These are phyloP conservation scores for Propithecus coquereli DNA, from an alignment of 2,113 vertebrate species.

Conservation along the genomic window DNA sequence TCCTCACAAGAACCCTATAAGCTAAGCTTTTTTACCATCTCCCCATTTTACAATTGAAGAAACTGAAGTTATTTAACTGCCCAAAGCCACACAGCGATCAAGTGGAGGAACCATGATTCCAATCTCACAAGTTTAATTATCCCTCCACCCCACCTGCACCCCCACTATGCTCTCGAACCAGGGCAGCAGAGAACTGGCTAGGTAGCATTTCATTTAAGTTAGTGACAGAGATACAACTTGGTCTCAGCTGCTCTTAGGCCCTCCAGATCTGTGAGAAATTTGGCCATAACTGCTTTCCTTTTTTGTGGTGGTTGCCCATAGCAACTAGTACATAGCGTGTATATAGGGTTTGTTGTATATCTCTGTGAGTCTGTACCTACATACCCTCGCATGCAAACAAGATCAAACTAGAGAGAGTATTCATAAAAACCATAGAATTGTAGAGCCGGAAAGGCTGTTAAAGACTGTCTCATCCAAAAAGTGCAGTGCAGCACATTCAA, in stretches of 20 bases:
- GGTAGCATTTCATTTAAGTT: neutral
- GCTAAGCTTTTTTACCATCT: slow-evolving; percentile 1
- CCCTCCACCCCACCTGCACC: too few relatives aligned
- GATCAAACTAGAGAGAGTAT: neutral
- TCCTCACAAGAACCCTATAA: neutral
- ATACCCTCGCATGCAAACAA: neutral
- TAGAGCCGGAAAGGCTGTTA: neutral
- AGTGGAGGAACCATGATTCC: neutral
- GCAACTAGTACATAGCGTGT: neutral
- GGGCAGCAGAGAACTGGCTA: neutral
- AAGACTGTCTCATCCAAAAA: neutral
- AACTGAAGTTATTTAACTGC: neutral
- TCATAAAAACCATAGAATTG: neutral
- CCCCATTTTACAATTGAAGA: neutral
- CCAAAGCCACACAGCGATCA: neutral
- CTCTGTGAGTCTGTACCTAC: neutral
- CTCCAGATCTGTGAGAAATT: neutral
- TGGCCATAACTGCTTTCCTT: neutral
- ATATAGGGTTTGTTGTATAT: neutral
- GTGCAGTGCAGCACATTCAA: neutral
- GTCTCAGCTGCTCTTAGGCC: neutral
- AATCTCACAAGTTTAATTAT: neutral
- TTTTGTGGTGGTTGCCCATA: neutral
- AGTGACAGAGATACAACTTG: neutral
- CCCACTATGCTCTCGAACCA: neutral